These are phyloP conservation scores for Sebastiscus albofasciatus DNA, from an alignment of 2,797 vertebrate genomes.

Conservation along the genomic window DNA sequence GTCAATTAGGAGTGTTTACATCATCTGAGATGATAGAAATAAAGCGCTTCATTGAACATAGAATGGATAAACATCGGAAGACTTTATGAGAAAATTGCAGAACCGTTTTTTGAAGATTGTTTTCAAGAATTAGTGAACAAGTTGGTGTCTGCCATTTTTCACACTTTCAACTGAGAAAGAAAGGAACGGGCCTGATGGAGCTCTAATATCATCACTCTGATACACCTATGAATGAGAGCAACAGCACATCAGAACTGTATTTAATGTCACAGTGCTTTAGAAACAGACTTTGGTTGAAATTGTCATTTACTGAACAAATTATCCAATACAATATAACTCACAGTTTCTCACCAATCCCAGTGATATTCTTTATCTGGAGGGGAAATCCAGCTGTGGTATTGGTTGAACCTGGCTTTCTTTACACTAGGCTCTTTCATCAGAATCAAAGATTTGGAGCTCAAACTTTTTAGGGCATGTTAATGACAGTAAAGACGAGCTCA, in stretches of 20 bases:
- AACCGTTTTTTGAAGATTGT: neutral
- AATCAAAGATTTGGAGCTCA: conserved; percentile 1
- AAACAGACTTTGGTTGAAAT: neutral
- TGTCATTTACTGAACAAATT: neutral
- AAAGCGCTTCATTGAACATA: neutral
- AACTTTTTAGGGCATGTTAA: neutral
- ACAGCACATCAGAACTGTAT: neutral
- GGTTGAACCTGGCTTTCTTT: neutral
- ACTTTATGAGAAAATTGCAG: conserved; percentile 1
- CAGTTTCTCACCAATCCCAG: neutral
- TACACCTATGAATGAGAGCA: neutral
- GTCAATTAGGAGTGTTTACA: neutral
- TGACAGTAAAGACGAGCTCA: conserved; percentile 11
- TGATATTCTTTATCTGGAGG: neutral
- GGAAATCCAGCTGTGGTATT: neutral
- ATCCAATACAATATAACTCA: neutral
- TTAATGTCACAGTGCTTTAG: neutral
- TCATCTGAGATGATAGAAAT: neutral
- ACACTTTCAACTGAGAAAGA: neutral
- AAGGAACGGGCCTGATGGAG: neutral
- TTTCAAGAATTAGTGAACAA: neutral
- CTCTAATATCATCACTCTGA: neutral
- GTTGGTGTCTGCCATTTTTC: neutral
- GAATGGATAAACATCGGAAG: neutral
- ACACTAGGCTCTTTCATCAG: neutral